Evolutionary conservation across 2,113 vertebrate genomes (phyloP).

Genomic region (Marcusenius ussheri): DNA sequence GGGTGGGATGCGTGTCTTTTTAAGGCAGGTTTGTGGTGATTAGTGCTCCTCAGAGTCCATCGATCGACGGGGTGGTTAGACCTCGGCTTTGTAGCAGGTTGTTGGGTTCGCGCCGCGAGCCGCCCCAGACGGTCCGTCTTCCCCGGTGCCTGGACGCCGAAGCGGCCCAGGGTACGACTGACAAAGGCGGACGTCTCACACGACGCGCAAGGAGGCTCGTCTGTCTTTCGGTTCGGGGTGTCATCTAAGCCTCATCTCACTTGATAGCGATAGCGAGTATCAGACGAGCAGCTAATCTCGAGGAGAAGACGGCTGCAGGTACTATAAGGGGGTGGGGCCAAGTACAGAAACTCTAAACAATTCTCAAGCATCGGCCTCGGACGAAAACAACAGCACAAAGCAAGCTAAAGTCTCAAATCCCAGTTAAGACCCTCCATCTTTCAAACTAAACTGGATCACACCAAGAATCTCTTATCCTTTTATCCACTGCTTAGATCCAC

Average conservation of each 20-base stretch:
- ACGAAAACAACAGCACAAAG: slow-evolving; percentile 56
- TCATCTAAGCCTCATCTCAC: background rate
- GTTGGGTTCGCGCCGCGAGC: background rate
- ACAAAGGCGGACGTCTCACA: background rate
- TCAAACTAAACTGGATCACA: slow-evolving; percentile 66
- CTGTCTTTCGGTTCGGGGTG: background rate
- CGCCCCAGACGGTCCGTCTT: background rate
- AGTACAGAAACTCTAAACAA: slow-evolving; percentile 40
- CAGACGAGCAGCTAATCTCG: background rate
- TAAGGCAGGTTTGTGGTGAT: background rate
- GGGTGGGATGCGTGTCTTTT: slow-evolving; percentile 10
- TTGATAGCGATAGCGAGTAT: background rate
- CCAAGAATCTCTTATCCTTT: slow-evolving; percentile 58
- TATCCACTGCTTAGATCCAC: slow-evolving; percentile 57
- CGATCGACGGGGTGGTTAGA: background rate
- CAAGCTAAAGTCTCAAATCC: slow-evolving; percentile 63
- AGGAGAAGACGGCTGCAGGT: slow-evolving; percentile 9
- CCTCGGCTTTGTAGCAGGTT: background rate
- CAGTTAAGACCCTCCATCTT: slow-evolving; percentile 63
- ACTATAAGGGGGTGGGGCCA: slow-evolving; percentile 3
- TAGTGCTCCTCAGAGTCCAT: background rate
- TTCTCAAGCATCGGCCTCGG: slow-evolving; percentile 43
- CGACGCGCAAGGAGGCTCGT: background rate
- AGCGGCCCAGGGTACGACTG: background rate
- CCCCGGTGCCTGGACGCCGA: background rate